Base-by-base conservation (phyloP, 2,888 invertebrate genomes). In the Eupithecia centaureata region DNA sequence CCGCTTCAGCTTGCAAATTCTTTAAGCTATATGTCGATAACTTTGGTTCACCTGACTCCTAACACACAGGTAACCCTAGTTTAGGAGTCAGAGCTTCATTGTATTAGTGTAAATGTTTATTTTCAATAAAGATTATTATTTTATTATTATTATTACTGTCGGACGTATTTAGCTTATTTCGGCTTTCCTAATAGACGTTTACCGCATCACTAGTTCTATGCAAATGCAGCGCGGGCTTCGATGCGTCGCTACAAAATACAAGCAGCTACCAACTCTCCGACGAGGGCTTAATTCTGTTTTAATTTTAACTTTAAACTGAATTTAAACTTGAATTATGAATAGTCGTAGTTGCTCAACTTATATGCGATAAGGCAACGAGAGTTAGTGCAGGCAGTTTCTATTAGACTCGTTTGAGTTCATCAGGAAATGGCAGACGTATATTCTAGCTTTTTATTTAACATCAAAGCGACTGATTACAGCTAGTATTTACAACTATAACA, bases 251-350 rank as follows among this genome's bases (percentile, higher is more conserved):
- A 75, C 82, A 79, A 82, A 83, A 82, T 81, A 81, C 79, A 78
- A 76, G 79, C 67, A 70, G 61, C 63, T 61, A 61, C 61, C 51
- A 64, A 79, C 79, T 81, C 79, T 76, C 73, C 73, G 78, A 78
- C 77, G 75, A 76, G 74, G 76, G 76, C 77, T 85, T 82, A 82
- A 83, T 81, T 80, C 79, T 77, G 79, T 82, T 84, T 83, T 81
- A 85, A 86, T 86, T 84, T 79, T 73, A 79, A 81, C 79, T 82
- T 80, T 76, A 78, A 82, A 81, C 79, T 79, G 68, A 78, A 78
- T 81, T 83, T 76, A 74, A 76, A 73, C 52, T 63, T 74, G 74
- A 77, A 81, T 81, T 83, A 83, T 83, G 76, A 83, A 80, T 79
- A 79, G 67, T 71, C 65, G 69, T 70, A 76, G 77, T 73, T 74